Percentiles rank a stretch among this genome's conserved stretches.
phyloP scores from a whole-genome alignment of 2,113 vertebrate genomes.

The Saimiri boliviensis region DNA sequence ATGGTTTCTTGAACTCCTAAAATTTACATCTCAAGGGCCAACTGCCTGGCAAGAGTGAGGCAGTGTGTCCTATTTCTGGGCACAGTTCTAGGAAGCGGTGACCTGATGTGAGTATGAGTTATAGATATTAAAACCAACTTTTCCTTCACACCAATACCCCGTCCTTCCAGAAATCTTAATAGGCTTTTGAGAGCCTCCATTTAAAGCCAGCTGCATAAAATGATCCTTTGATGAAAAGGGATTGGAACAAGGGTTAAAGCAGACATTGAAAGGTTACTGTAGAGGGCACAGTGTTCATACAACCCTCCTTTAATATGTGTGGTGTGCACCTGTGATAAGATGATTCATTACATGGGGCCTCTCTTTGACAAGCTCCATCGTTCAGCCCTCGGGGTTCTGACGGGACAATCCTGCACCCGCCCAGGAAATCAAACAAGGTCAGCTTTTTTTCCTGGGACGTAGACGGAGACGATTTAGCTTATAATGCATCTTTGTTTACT shows the following conservation, averaged over 20 bases:
- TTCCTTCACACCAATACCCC: slow-evolving; percentile 80
- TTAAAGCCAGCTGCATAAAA: slow-evolving; percentile 88
- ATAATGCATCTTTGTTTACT: slow-evolving; percentile 84
- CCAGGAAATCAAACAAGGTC: slow-evolving; percentile 99
- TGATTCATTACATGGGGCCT: slow-evolving; percentile 98
- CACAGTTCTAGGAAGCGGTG: slow-evolving; percentile 68
- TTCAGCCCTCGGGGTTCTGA: slow-evolving; percentile 98
- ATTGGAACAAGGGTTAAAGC: slow-evolving; percentile 93
- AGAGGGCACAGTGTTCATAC: slow-evolving; percentile 93
- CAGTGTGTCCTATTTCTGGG: slow-evolving; percentile 66
- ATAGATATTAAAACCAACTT: slow-evolving; percentile 84
- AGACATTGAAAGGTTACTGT: slow-evolving; percentile 92
- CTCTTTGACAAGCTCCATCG: slow-evolving; percentile 98
- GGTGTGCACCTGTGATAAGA: slow-evolving; percentile 98
- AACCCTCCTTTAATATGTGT: slow-evolving; percentile 96
- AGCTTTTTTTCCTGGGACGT: slow-evolving; percentile 90
- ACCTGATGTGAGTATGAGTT: slow-evolving; percentile 82
- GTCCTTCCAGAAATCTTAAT: slow-evolving; percentile 86
- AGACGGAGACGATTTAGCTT: slow-evolving; percentile 76
- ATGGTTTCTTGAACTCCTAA: slow-evolving; percentile 56
- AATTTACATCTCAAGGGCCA: slow-evolving; percentile 53
- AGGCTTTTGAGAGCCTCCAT: slow-evolving; percentile 86
- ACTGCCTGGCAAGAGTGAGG: not conserved
- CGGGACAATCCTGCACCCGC: slow-evolving; percentile 96
- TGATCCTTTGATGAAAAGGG: slow-evolving; percentile 89